Percentiles rank a stretch among this genome's conserved stretches.
Conservation (phyloP, 2,113 vertebrate genomes). For the Thermophis baileyi region DNA sequence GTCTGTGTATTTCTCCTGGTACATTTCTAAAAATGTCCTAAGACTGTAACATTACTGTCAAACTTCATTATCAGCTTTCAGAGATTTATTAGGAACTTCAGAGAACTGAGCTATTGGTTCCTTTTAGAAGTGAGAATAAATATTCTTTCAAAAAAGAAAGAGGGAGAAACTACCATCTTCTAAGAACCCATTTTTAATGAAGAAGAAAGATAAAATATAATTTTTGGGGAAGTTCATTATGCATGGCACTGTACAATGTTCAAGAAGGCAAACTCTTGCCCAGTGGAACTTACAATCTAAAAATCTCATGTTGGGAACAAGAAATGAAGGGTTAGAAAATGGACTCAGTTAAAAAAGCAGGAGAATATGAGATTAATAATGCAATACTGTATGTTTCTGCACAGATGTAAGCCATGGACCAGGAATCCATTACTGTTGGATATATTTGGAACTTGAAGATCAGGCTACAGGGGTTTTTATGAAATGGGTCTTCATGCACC, state of each 20-base stretch:
- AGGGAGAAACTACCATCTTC: background rate
- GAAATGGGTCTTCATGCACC: background rate
- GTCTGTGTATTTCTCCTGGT: constrained; percentile 22
- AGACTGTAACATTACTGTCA: constrained; percentile 59
- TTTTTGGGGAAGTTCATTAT: background rate
- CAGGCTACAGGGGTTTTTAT: background rate
- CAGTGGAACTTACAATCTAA: background rate
- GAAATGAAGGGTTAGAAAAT: background rate
- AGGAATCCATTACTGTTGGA: background rate
- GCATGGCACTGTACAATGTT: background rate
- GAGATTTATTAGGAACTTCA: constrained; percentile 43
- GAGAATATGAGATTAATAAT: background rate
- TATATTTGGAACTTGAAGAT: background rate
- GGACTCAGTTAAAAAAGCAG: background rate
- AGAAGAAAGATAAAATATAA: background rate
- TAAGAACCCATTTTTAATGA: background rate
- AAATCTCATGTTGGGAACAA: background rate
- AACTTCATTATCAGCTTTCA: constrained; percentile 53
- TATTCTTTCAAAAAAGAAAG: background rate
- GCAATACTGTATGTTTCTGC: background rate
- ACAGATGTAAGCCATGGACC: background rate
- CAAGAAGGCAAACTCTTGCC: background rate
- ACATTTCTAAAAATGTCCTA: constrained; percentile 37
- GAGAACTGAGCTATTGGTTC: constrained; percentile 41
- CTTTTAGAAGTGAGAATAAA: background rate